Base-by-base conservation (phyloP, 2,113 vertebrate genomes). In the Microcebus ravelobensis region DNA sequence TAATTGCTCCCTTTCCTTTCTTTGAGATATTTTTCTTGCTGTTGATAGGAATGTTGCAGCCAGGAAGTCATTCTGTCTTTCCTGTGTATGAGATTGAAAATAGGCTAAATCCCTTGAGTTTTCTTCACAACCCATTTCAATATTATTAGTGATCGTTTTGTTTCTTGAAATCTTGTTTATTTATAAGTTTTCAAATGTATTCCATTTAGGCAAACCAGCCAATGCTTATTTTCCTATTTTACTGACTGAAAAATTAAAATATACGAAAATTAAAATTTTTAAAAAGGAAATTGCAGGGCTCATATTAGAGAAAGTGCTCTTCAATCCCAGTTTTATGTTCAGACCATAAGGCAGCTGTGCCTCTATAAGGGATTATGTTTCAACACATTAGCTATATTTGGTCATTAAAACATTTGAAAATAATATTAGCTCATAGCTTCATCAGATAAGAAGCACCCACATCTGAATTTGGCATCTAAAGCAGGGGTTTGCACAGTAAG, bases 131-230 rank as follows among this genome's bases (percentile, higher is more conserved):
- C 42, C 45, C 21, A 27, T 92, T 97, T 95, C 76, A n/a, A 57
- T 98, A 97, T 97, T 98, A 97, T 97, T 95, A 94, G 71, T 95
- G 70, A 92, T 29, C 61, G 84, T 96, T 94, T 96, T 94, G 42
- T 42, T 83, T 96, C 84, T 94, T 95, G 67, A 25, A 79, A 79
- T 87, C 55, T 74, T 95, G 76, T 91, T 97, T 94, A 59, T 92
- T 97, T 94, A 93, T 90, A 88, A 95, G 89, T 97, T 95, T 95
- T 87, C 23, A 88, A 45, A 70, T 80, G 12, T 42, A 39, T 31
- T 94, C n/a, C 87, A 85, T 83, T 91, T 79, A 97, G 71, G 84
- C 81, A 92, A 36, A 85, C 36, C 76, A 96, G 36, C 67, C 83
- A 45, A 42, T 94, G 61, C 57, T 82, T 90, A 83, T 88, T 93